Evolutionary conservation across 2,797 vertebrate genomes (phyloP).

Genomic region (Gadopsis bispinosus): DNA sequence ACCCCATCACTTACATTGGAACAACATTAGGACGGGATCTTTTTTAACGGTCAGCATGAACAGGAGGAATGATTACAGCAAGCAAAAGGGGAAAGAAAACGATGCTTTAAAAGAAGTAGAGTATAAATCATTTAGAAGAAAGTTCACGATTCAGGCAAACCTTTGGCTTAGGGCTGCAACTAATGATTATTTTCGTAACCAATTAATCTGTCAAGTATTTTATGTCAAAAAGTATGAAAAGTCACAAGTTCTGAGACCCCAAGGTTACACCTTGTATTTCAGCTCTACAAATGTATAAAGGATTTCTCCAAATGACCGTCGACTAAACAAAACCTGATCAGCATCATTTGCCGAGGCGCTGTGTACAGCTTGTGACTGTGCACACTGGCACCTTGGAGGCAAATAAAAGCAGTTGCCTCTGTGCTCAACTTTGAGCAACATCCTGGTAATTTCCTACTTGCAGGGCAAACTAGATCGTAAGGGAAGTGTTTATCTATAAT

Average conservation of each 20-base stretch:
- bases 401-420: slow-evolving; percentile 62
- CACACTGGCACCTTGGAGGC: slow-evolving; percentile 49
- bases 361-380: slow-evolving; percentile 29
- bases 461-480: slow-evolving; percentile 61
- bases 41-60: background rate
- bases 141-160: background rate
- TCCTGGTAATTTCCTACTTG: slow-evolving; percentile 75
- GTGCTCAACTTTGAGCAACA: slow-evolving; percentile 69
- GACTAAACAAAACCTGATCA: slow-evolving; percentile 3
- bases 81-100: background rate
- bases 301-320: slow-evolving; percentile 1
- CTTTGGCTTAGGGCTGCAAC: background rate
- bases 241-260: background rate
- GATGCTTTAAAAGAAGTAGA: background rate
- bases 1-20: background rate
- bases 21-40: background rate
- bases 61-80: background rate
- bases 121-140: background rate
- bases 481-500: slow-evolving; percentile 83
- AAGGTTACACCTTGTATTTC: background rate
- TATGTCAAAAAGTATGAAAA: background rate
- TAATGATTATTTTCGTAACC: background rate
- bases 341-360: slow-evolving; percentile 30
- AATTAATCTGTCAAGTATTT: background rate
- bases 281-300: background rate